phyloP scores from a whole-genome alignment of 2,113 vertebrate genomes.

The Eulacestoma nigropectus region DNA sequence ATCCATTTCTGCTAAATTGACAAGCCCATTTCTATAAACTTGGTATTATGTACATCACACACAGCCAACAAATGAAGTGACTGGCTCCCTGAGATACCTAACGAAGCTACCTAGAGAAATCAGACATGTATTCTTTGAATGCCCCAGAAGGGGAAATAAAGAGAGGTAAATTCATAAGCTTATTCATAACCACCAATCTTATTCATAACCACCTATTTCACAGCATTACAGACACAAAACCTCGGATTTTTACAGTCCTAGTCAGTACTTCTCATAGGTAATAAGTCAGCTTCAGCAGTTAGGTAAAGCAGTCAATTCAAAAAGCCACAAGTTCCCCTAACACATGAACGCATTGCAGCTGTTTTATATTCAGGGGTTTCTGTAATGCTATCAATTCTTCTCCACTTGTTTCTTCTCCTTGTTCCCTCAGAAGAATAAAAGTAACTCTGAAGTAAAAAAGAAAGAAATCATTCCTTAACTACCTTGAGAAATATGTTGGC shows the following conservation, averaged over 20 bases:
- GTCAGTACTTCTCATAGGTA: not conserved
- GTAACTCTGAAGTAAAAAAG: not conserved
- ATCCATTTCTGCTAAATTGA: constrained; percentile 6
- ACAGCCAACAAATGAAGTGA: not conserved
- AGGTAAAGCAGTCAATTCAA: constrained; percentile 19
- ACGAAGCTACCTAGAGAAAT: not conserved
- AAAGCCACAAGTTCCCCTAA: not conserved
- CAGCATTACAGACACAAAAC: not conserved
- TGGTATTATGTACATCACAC: not conserved
- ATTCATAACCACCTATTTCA: not conserved
- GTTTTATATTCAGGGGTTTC: not conserved
- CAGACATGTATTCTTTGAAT: not conserved
- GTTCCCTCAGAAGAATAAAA: not conserved
- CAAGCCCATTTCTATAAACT: not conserved
- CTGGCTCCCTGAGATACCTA: not conserved
- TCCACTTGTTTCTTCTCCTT: not conserved
- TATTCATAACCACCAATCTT: not conserved
- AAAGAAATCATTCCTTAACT: constrained; percentile 14
- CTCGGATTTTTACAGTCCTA: not conserved
- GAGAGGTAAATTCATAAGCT: not conserved
- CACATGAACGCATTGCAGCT: not conserved
- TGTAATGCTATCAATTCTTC: not conserved
- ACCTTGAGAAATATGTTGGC: not conserved
- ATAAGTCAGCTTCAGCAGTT: not conserved
- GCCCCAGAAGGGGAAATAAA: not conserved